phyloP scores from a whole-genome alignment of 2,113 vertebrate genomes.

The Prunella fulvescens region DNA sequence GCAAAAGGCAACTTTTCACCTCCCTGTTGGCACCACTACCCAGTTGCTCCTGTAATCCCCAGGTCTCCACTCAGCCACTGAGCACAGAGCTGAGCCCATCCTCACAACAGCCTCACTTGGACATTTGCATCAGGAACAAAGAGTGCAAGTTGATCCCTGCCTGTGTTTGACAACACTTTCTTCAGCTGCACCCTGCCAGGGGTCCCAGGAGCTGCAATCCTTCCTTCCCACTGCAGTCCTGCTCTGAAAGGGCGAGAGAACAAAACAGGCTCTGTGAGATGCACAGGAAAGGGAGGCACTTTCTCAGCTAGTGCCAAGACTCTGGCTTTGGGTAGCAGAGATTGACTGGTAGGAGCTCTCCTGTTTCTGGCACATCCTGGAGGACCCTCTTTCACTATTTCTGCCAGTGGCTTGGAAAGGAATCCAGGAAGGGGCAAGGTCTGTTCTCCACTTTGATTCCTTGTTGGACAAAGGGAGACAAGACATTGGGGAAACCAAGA shows the following conservation, averaged over 20 bases:
- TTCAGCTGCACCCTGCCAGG: neutral
- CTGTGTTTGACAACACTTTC: neutral
- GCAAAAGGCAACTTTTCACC: neutral
- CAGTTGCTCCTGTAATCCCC: neutral
- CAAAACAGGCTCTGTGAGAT: neutral
- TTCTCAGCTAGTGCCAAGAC: neutral
- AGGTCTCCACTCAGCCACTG: fast-evolving
- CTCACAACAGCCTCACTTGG: neutral
- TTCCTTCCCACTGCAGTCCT: neutral
- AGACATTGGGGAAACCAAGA: neutral
- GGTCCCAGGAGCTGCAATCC: neutral
- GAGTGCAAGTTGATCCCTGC: neutral
- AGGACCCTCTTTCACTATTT: neutral
- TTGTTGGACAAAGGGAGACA: neutral
- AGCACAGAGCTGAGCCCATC: neutral
- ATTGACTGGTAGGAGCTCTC: neutral
- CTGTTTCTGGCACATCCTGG: neutral
- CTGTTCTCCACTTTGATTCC: neutral
- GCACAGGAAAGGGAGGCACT: neutral
- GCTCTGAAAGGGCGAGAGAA: neutral
- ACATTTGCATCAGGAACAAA: neutral
- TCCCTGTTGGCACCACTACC: neutral
- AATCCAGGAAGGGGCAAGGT: neutral
- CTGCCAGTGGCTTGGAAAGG: neutral
- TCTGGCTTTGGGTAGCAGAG: neutral